Evolutionary conservation across 2,797 vertebrate genomes (phyloP).

Genomic region (Bovichtus variegatus): DNA sequence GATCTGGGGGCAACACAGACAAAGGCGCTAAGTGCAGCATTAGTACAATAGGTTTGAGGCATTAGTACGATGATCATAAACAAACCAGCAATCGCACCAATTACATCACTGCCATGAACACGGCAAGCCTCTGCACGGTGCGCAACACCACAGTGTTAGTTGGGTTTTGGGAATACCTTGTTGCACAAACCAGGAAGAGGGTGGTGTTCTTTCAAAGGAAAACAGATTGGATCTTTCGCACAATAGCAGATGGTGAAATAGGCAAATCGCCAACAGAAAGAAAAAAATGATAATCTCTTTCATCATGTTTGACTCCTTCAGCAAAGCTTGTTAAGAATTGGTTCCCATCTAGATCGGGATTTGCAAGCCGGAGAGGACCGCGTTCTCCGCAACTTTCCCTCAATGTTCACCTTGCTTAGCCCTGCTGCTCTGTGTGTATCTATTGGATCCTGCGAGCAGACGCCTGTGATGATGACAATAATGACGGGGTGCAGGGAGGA

Average conservation of each 20-base stretch:
- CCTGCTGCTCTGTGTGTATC: constrained; percentile 74
- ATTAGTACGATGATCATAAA: not conserved
- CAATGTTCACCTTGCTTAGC: constrained; percentile 5
- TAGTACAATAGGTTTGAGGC: constrained; percentile 10
- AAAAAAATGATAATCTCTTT: not conserved
- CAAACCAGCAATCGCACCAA: constrained; percentile 9
- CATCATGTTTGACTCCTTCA: constrained; percentile 16
- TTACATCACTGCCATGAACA: constrained; percentile 1
- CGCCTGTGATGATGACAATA: constrained; percentile 60
- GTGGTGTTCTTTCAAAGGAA: constrained; percentile 25
- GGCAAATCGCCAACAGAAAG: constrained; percentile 35
- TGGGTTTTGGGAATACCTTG: constrained; percentile 33
- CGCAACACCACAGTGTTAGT: not conserved
- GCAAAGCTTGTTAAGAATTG: not conserved
- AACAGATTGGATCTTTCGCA: constrained; percentile 24
- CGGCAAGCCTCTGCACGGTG: constrained; percentile 4
- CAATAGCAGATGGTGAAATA: constrained; percentile 44
- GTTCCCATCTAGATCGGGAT: not conserved
- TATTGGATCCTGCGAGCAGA: constrained; percentile 58
- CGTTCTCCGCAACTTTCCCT: not conserved
- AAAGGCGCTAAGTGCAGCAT: constrained; percentile 27
- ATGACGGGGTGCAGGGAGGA: constrained; percentile 24
- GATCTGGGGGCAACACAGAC: constrained; percentile 5
- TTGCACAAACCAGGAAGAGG: constrained; percentile 43
- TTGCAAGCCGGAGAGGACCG: not conserved